Evolutionary conservation across 2,797 vertebrate species (phyloP).

Genomic region (Lacerta agilis): DNA sequence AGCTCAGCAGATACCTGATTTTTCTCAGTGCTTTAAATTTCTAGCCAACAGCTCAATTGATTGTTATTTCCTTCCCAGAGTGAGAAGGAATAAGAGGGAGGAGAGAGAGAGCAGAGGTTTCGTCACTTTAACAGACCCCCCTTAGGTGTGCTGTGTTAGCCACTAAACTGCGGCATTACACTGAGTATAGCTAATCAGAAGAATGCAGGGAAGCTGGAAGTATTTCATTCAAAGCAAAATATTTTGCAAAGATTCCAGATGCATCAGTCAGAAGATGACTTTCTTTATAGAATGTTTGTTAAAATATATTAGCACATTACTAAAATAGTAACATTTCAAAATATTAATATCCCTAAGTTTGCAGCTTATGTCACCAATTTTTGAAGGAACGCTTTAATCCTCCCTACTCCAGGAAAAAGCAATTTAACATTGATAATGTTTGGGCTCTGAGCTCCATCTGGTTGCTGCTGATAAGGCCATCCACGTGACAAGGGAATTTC

Average conservation of each 20-base stretch:
- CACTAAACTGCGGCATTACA: neutral
- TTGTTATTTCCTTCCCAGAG: neutral
- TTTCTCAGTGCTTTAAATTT: neutral
- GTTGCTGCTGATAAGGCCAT: slow-evolving; percentile 95
- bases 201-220: slow-evolving; percentile 22
- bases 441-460: slow-evolving; percentile 92
- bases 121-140: neutral
- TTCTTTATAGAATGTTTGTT: slow-evolving; percentile 63
- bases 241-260: slow-evolving; percentile 58
- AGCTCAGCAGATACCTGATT: neutral
- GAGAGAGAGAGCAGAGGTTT: neutral
- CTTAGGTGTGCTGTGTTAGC: neutral
- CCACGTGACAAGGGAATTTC: slow-evolving; percentile 95
- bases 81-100: neutral
- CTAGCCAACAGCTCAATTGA: neutral
- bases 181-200: slow-evolving; percentile 38
- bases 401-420: slow-evolving; percentile 81
- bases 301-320: slow-evolving; percentile 66
- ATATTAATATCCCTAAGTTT: slow-evolving; percentile 81
- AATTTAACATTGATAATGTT: slow-evolving; percentile 97
- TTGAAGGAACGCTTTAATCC: slow-evolving; percentile 88
- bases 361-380: slow-evolving; percentile 83
- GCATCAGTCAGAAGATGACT: slow-evolving; percentile 46
- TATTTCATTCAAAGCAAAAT: slow-evolving; percentile 65
- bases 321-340: slow-evolving; percentile 82